These are phyloP conservation scores for Melanogrammus aeglefinus DNA, from an alignment of 2,797 vertebrate genomes.

Conservation along the genomic window DNA sequence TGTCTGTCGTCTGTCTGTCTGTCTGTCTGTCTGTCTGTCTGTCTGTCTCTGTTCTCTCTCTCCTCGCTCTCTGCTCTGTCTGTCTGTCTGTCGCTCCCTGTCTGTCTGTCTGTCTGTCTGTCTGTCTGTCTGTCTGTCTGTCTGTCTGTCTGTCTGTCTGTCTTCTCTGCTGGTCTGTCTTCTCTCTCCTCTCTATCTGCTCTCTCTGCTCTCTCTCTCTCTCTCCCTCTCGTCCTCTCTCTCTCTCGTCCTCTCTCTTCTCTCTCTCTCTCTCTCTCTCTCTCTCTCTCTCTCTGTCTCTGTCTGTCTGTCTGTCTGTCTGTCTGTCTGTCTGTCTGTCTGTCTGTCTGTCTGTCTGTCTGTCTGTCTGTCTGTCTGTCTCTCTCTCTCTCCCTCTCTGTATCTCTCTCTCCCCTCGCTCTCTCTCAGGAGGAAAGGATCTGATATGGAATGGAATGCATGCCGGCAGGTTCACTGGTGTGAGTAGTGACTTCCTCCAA, in stretches of 20 bases:
- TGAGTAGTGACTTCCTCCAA: slow-evolving; percentile 23
- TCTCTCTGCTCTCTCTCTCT: not conserved
- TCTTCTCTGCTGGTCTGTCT: too few species aligned
- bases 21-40: not conserved
- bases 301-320: slow-evolving; percentile 1
- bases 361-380: slow-evolving; percentile 48
- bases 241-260: not conserved
- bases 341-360: slow-evolving; percentile 12
- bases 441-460: slow-evolving; percentile 32
- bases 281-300: slow-evolving; percentile 7
- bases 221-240: slow-evolving; percentile 12
- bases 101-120: slow-evolving; percentile 20
- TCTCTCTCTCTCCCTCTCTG: slow-evolving; percentile 18
- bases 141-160: not conserved
- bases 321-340: not conserved
- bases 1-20: slow-evolving; percentile 44
- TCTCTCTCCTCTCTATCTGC: slow-evolving; percentile 13
- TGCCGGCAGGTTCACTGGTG: slow-evolving; percentile 29
- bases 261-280: not conserved
- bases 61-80: slow-evolving; percentile 16
- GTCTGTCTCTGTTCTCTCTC: not conserved
- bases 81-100: not conserved
- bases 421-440: slow-evolving; percentile 40
- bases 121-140: slow-evolving; percentile 46
- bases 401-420: not conserved